A percentile compares a stretch with the other conserved stretches of the same genome.
Evolutionary conservation across 1,140 invertebrate genomes (phyloP).

Genomic region (Eciton burchellii): DNA sequence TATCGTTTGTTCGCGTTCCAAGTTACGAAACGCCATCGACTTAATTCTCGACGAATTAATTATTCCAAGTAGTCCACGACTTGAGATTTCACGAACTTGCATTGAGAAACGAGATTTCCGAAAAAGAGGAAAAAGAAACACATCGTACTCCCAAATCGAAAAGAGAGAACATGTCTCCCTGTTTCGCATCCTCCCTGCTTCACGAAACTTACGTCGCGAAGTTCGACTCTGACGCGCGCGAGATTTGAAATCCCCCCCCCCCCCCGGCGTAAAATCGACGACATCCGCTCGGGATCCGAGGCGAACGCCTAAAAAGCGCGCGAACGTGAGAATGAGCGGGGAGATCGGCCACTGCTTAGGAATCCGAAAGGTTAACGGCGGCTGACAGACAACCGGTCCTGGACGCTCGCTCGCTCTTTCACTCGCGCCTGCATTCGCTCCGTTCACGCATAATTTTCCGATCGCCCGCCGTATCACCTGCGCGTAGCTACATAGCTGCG

Average conservation of each 20-base stretch:
- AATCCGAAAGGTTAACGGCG: constrained; percentile 43
- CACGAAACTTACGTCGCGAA: too few relatives aligned
- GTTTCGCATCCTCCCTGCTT: too few relatives aligned
- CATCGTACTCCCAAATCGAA: too few relatives aligned
- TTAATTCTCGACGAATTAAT: not conserved
- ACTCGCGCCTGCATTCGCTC: constrained; percentile 34
- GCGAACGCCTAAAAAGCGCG: not conserved
- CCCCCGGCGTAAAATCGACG: too few relatives aligned
- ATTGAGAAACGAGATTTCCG: too few relatives aligned
- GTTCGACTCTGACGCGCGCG: too few relatives aligned
- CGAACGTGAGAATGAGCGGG: not conserved
- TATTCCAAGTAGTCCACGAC: too few relatives aligned
- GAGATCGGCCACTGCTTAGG: not conserved
- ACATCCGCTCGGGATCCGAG: not conserved
- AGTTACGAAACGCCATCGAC: not conserved
- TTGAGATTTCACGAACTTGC: too few relatives aligned
- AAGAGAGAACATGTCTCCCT: too few relatives aligned
- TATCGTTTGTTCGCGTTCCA: not conserved
- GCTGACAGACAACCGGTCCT: constrained; percentile 51
- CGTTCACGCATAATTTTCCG: constrained; percentile 61
- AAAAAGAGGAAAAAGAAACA: too few relatives aligned
- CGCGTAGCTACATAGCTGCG: constrained; percentile 51
- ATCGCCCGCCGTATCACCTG: constrained; percentile 34
- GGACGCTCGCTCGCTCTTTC: constrained; percentile 44
- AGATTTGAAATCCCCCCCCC: too few relatives aligned